These are phyloP conservation scores for Diploscapter pachys DNA, from an alignment of 1,140 invertebrate genomes.

Conservation along the genomic window DNA sequence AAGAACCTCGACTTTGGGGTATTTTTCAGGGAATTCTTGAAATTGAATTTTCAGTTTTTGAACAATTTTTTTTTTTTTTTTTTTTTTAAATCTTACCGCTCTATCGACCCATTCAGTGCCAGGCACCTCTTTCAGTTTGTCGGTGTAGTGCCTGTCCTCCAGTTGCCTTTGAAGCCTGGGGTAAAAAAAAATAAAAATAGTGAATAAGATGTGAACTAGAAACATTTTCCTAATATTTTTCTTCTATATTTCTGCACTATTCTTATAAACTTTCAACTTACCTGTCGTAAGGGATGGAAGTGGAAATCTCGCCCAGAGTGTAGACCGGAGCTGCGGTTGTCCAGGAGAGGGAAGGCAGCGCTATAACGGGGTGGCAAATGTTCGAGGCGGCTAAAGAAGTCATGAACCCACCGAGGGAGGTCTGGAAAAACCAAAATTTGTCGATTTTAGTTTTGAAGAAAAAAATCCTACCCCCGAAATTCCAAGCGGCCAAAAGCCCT, in stretches of 20 bases:
- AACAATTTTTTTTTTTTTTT: too few species aligned
- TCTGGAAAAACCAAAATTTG: conserved; percentile 58
- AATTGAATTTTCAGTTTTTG: background rate
- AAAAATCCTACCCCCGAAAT: conserved; percentile 74
- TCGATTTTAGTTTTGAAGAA: background rate
- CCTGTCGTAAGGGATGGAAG: background rate
- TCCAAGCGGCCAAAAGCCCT: conserved; percentile 80
- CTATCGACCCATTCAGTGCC: conserved; percentile 40
- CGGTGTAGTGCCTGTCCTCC: conserved; percentile 68
- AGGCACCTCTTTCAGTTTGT: conserved; percentile 52
- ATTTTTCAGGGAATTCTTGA: conserved; percentile 13
- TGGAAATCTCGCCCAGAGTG: conserved; percentile 62
- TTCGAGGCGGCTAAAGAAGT: conserved; percentile 89
- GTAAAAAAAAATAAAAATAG: conserved; percentile 62
- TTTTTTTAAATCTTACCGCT: conserved; percentile 16
- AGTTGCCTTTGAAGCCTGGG: conserved; percentile 82
- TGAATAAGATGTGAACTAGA: background rate
- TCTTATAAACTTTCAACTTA: too few species aligned
- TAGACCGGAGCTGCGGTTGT: conserved; percentile 92
- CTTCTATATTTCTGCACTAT: too few species aligned
- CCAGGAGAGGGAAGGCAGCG: conserved; percentile 94
- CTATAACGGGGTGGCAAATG: conserved; percentile 84
- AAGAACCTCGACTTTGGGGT: background rate
- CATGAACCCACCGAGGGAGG: conserved; percentile 98
- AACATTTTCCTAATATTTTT: background rate